Conservation (phyloP, 2,113 vertebrate genomes). For the Rhea americana region DNA sequence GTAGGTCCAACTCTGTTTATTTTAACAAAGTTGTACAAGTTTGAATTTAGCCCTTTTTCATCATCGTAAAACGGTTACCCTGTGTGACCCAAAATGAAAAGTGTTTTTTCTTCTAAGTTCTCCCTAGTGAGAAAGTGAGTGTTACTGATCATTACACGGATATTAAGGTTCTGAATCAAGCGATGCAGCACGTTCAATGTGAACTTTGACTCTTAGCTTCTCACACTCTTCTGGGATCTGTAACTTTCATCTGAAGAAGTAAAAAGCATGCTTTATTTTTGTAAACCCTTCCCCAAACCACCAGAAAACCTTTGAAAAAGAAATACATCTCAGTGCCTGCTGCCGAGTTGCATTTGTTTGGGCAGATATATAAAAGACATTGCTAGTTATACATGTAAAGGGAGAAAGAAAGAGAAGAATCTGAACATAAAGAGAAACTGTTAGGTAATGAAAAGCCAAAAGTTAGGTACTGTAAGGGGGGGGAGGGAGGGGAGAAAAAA, state of each 20-base stretch:
- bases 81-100: neutral
- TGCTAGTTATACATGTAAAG: neutral
- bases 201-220: neutral
- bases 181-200: neutral
- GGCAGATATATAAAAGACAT: neutral
- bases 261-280: neutral
- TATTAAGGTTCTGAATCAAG: conserved; percentile 13
- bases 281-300: neutral
- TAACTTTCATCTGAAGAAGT: neutral
- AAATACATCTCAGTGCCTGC: neutral
- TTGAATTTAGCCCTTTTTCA: neutral
- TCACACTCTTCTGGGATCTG: neutral
- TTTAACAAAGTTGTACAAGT: neutral
- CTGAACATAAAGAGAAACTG: neutral
- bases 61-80: neutral
- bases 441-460: neutral
- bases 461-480: neutral
- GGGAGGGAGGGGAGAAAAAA: neutral
- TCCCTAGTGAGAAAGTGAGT: neutral
- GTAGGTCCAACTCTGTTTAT: neutral
- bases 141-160: neutral
- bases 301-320: neutral
- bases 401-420: neutral
- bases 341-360: neutral
- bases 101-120: neutral